Percentiles rank a stretch among this genome's conserved stretches.
phyloP scores from a whole-genome alignment of 2,888 invertebrate species.

The Acleris laterana region DNA sequence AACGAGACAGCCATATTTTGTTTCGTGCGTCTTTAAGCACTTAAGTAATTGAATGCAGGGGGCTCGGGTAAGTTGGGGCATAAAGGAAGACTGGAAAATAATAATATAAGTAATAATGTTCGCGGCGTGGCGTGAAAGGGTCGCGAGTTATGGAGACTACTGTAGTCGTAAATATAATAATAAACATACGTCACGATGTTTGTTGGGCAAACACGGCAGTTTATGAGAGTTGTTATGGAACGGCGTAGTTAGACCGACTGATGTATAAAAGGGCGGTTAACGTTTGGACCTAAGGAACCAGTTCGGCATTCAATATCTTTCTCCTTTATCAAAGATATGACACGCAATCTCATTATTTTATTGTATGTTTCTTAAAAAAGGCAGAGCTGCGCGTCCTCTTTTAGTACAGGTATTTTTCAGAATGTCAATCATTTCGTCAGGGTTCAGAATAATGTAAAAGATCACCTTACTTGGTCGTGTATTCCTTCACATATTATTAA shows the following conservation, averaged over 20 bases:
- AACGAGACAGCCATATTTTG: conserved; percentile 58
- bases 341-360: too few relatives aligned
- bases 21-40: conserved; percentile 66
- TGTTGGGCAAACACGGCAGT: conserved; percentile 39
- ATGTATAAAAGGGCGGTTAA: conserved; percentile 20
- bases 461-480: too few relatives aligned
- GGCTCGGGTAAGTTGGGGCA: conserved; percentile 66
- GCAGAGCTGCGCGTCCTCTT: too few relatives aligned
- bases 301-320: background rate
- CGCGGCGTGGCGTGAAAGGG: conserved; percentile 60
- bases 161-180: conserved; percentile 37
- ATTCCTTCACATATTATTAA: too few relatives aligned
- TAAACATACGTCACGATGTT: conserved; percentile 48
- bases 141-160: conserved; percentile 46
- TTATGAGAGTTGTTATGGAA: conserved; percentile 31
- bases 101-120: conserved; percentile 71
- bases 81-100: conserved; percentile 75
- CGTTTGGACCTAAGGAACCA: conserved; percentile 7
- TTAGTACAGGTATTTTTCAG: too few relatives aligned
- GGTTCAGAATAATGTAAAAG: too few relatives aligned
- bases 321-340: too few relatives aligned
- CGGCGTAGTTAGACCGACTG: conserved; percentile 13
- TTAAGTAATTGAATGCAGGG: conserved; percentile 82
- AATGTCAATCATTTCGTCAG: too few relatives aligned
- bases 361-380: too few relatives aligned